A percentile compares a stretch with the other conserved stretches of the same genome.
These are phyloP conservation scores for Carterocephalus palaemon DNA, from an alignment of 2,888 invertebrate genomes.

Conservation along the genomic window DNA sequence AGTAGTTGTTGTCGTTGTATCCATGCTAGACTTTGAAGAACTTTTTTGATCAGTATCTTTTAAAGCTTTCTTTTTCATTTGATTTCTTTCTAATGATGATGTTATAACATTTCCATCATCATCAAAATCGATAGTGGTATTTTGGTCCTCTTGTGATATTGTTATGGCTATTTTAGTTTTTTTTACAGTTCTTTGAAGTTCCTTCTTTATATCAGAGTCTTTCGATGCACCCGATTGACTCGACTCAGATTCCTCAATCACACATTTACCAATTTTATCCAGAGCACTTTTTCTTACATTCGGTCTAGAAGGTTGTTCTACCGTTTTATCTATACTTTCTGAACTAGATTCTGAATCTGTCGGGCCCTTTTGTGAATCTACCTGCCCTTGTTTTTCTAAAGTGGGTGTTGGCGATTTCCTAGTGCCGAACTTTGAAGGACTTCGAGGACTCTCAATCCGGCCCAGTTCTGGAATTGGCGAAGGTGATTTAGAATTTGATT, in stretches of 20 bases:
- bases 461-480: constrained; percentile 62
- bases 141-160: constrained; percentile 77
- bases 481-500: constrained; percentile 68
- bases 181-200: constrained; percentile 69
- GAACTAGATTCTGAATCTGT: constrained; percentile 81
- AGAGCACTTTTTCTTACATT: constrained; percentile 65
- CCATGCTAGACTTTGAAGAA: constrained; percentile 81
- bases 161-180: constrained; percentile 76
- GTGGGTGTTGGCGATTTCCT: constrained; percentile 79
- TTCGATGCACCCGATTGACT: constrained; percentile 78
- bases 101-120: constrained; percentile 73
- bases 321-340: constrained; percentile 73
- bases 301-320: constrained; percentile 69
- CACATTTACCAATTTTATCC: constrained; percentile 68
- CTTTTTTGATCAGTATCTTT: constrained; percentile 73
- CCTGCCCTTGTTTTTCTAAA: constrained; percentile 80
- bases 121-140: constrained; percentile 74
- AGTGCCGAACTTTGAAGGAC: constrained; percentile 62
- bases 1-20: constrained; percentile 71
- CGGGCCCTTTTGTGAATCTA: constrained; percentile 74
- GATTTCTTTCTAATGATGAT: constrained; percentile 65
- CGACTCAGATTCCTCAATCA: constrained; percentile 79
- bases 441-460: constrained; percentile 67
- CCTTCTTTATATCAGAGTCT: constrained; percentile 64
- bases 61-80: constrained; percentile 63